Conservation (phyloP, 2,113 vertebrate species). For the Archilochus colubris region DNA sequence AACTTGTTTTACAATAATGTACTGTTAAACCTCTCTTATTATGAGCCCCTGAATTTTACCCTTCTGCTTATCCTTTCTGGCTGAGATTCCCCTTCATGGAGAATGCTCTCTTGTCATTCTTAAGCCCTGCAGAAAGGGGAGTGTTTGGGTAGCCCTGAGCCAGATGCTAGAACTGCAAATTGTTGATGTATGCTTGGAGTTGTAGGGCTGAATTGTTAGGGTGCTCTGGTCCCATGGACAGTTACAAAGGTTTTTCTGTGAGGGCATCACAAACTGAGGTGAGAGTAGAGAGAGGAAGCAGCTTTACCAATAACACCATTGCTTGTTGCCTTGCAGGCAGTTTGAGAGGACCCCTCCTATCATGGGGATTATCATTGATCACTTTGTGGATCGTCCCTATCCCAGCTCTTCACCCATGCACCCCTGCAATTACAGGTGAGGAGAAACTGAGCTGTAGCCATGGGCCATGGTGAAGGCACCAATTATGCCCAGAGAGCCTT, state of each 20-base stretch:
- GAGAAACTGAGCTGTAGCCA: slow-evolving; percentile 39
- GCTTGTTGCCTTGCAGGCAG: slow-evolving; percentile 87
- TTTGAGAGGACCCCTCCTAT: slow-evolving; percentile 95
- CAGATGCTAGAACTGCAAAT: neutral
- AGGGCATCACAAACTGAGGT: neutral
- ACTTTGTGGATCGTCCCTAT: slow-evolving; percentile 95
- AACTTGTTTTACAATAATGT: neutral
- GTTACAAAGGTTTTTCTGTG: neutral
- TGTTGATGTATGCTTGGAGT: slow-evolving; percentile 24
- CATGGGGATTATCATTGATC: slow-evolving; percentile 99
- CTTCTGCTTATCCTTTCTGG: neutral
- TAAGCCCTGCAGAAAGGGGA: neutral
- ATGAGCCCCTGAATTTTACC: neutral
- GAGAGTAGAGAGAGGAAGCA: slow-evolving; percentile 12
- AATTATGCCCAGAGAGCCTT: slow-evolving; percentile 38
- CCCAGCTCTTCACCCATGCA: slow-evolving; percentile 90
- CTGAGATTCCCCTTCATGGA: neutral
- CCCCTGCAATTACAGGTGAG: slow-evolving; percentile 98
- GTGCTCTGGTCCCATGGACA: slow-evolving; percentile 16
- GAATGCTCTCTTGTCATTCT: neutral
- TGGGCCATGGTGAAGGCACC: slow-evolving; percentile 37
- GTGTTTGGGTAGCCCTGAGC: slow-evolving; percentile 36
- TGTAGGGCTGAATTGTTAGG: slow-evolving; percentile 17
- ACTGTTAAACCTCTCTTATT: neutral
- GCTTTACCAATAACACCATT: slow-evolving; percentile 59